These are phyloP conservation scores for Bambusicola thoracicus DNA, from an alignment of 2,113 vertebrate genomes.

Conservation along the genomic window DNA sequence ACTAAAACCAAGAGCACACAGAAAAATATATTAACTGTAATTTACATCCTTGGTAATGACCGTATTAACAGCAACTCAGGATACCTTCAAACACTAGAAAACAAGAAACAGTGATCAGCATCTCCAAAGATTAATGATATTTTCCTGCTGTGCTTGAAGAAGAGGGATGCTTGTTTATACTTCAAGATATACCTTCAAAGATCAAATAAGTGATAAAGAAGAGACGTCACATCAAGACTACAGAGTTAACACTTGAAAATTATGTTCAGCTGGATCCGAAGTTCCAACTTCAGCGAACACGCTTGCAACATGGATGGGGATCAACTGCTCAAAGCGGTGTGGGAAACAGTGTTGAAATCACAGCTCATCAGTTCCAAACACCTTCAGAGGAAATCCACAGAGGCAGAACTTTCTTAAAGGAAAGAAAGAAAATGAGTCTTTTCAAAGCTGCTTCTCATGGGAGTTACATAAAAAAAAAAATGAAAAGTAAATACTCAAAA, in stretches of 20 bases:
- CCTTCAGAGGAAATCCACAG: conserved; percentile 29
- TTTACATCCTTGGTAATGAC: background rate
- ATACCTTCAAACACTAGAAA: background rate
- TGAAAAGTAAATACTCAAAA: conserved; percentile 9
- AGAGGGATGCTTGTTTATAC: background rate
- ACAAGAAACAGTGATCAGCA: background rate
- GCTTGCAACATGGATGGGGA: background rate
- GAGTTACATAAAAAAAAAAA: background rate
- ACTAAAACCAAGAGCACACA: background rate
- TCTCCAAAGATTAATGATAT: background rate
- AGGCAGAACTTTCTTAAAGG: conserved; percentile 1
- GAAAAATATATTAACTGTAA: background rate
- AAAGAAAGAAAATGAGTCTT: background rate
- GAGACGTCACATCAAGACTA: background rate
- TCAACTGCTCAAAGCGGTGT: background rate
- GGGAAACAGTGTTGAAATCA: background rate
- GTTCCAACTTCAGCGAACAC: background rate
- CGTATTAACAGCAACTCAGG: background rate
- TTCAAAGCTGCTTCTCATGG: conserved; percentile 14
- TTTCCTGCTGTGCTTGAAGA: background rate
- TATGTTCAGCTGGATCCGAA: background rate
- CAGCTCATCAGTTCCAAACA: background rate
- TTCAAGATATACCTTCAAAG: background rate
- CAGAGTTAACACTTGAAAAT: background rate
- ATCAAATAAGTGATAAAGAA: background rate